Base-by-base conservation (phyloP, 2,888 invertebrate species). In the Pyrgus malvae region DNA sequence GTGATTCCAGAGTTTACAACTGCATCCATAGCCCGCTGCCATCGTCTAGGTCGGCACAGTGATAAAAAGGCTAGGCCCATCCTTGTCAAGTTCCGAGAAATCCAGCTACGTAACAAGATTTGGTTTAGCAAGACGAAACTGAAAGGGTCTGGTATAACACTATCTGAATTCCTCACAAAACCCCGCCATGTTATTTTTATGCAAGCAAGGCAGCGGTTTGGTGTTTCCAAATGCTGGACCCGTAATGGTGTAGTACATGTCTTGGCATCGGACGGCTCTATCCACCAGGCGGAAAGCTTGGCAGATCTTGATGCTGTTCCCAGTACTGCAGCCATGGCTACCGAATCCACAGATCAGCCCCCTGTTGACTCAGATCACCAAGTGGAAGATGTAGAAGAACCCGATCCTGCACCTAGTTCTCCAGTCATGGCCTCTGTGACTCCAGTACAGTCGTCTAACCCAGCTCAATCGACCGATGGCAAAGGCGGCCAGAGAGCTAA, bases 141-240 rank as follows among this genome's bases (percentile, higher is more conserved):
- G 0, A 56, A 55, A 17, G 46, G 46, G 7, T 40, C 46, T 3
- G 59, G 50, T 7, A 12, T 59, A 2, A 57, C 55, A 4, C 1
- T 55, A 8, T 54, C 60, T 0, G 58, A 60, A n/a, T 60, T 58
- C 11, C 9, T 58, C 0, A 60, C 58, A 0, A 46, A 33, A 2
- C 27, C 14, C 0, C 49, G 56, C 1, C 59, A 59, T 16, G 21
- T 27, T 0, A n/a, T 44, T 0, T 59, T 59, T n/a, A 2, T 59
- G 2, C 12, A 33, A 8, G 59, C 56, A 21, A 49, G 59, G 7
- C 40, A 45, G 11, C 46, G 46, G 0, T 38, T 46, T 7, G 59
- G 59, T 6, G 8, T 56, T 1, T 25, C n/a, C 2, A 54, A 49
- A 6, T 56, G 59, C 23, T 56, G 59, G 56, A 56, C 56, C 1